Conservation (phyloP, 64 coral and sea anemone species). For the Dendrophyllia cribrosa region DNA sequence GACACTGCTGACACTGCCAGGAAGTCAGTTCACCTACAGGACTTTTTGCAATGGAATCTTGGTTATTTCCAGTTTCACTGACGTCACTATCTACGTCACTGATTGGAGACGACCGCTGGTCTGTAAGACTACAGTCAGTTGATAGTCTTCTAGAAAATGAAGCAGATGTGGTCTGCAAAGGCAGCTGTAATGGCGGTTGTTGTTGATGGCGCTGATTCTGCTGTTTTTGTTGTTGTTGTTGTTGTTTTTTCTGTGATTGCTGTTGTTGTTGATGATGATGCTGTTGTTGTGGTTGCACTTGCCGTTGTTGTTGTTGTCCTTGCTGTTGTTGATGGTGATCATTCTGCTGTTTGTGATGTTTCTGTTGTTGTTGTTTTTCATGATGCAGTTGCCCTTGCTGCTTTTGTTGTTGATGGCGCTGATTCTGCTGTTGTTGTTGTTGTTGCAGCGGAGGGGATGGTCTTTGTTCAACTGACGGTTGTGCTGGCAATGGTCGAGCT, state of each 20-base stretch:
- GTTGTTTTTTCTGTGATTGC: no score
- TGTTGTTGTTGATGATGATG: no score
- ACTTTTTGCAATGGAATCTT: neutral
- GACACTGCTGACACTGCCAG: slow-evolving; percentile 28
- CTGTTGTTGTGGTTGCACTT: no score
- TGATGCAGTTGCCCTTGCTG: no score
- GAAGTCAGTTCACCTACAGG: neutral
- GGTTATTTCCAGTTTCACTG: neutral
- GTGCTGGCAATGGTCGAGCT: neutral
- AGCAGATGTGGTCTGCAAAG: neutral
- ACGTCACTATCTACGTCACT: slow-evolving; percentile 31
- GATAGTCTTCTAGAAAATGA: neutral
- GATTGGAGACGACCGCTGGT: neutral
- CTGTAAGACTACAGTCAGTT: neutral
- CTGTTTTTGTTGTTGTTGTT: neutral
- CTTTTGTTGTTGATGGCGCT: no score
- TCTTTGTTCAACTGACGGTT: neutral
- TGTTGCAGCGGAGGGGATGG: neutral
- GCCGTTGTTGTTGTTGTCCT: no score
- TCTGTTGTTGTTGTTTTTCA: no score
- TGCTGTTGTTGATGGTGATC: no score
- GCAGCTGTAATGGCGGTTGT: neutral
- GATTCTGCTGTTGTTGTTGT: no score
- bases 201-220: neutral
- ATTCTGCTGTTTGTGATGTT: no score